Evolutionary conservation across 1,140 invertebrate genomes (phyloP).

Genomic region (Caerostris extrusa): DNA sequence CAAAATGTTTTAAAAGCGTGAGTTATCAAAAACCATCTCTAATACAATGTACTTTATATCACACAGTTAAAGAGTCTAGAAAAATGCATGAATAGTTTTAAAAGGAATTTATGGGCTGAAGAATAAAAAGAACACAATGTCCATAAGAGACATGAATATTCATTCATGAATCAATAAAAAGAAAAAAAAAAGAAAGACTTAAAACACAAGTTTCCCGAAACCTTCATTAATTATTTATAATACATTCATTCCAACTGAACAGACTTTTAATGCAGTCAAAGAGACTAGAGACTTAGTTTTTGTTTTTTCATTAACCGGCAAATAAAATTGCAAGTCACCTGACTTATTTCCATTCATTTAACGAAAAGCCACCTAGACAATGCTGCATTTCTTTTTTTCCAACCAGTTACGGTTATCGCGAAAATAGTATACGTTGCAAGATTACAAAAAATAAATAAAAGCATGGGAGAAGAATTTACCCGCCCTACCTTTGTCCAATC

Average conservation of each 20-base stretch:
- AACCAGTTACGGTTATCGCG: conserved; percentile 4
- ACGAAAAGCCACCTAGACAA: neutral
- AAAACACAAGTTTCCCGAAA: neutral
- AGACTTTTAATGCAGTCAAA: neutral
- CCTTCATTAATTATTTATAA: conserved; percentile 7
- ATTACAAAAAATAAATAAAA: neutral
- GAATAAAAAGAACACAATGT: neutral
- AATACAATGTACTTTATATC: no score
- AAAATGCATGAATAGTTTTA: no score
- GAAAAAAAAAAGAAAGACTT: neutral
- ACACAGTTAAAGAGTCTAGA: no score
- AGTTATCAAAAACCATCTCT: no score
- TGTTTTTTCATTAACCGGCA: neutral
- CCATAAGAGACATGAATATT: conserved; percentile 4
- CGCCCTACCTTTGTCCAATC: neutral
- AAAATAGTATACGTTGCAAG: neutral
- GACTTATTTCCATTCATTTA: neutral
- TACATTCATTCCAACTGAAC: neutral
- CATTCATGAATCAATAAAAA: neutral
- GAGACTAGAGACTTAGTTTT: neutral
- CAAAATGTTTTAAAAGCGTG: no score
- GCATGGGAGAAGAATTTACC: neutral
- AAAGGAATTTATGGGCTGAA: no score
- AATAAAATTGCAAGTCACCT: neutral
- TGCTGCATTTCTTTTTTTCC: neutral